phyloP scores from a whole-genome alignment of 2,797 vertebrate species.

The Tiaroga cobitis region DNA sequence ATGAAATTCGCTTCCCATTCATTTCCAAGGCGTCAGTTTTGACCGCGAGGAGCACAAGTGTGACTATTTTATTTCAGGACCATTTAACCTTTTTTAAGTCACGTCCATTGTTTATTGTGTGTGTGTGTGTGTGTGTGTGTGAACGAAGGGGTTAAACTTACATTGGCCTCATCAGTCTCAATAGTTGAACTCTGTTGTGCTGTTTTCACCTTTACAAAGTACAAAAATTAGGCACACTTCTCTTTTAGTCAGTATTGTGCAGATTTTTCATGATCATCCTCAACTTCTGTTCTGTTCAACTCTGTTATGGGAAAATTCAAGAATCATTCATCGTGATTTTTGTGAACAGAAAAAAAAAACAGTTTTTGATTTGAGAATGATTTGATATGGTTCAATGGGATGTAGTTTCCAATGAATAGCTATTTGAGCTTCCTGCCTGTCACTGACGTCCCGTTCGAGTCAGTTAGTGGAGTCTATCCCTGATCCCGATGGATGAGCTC shows the following conservation, averaged over 20 bases:
- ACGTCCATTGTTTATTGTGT: too few species aligned
- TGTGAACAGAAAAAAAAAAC: not conserved
- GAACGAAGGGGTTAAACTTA: not conserved
- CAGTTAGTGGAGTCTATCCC: not conserved
- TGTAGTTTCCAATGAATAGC: not conserved
- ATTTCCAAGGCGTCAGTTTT: not conserved
- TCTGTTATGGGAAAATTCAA: too few species aligned
- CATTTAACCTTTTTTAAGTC: too few species aligned
- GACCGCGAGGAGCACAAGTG: too few species aligned
- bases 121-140: too few species aligned
- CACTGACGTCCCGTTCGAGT: not conserved
- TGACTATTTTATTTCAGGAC: too few species aligned
- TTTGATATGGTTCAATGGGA: not conserved
- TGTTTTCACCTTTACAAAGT: not conserved
- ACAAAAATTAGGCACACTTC: not conserved
- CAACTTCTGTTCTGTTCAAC: too few species aligned
- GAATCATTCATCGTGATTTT: not conserved
- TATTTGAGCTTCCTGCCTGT: not conserved
- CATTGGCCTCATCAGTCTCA: not conserved
- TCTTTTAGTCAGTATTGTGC: too few species aligned
- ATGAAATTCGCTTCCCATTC: not conserved
- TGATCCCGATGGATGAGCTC: not conserved
- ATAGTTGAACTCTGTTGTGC: not conserved
- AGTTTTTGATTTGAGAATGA: too few species aligned
- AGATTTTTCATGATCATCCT: too few species aligned